Base-by-base conservation (phyloP, 2,113 vertebrate genomes). In the Tricholaema leucomelas region DNA sequence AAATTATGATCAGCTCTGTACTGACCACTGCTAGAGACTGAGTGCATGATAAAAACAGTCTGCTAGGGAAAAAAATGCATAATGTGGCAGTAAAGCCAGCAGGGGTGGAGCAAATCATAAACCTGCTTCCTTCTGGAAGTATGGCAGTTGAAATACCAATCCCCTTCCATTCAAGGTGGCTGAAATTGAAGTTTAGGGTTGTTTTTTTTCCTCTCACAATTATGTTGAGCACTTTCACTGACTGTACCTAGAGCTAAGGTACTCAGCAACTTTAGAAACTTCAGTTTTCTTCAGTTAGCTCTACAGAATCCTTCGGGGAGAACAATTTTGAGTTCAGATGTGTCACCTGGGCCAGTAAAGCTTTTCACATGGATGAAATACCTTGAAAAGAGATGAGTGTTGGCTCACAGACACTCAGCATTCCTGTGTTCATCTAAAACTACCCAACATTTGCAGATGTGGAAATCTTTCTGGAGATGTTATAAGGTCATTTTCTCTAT, bases 91-190 rank as follows among this genome's bases (percentile, higher is more conserved):
- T 81, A 63, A 87, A 94, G 70, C 23, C 76, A 91, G 74, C 63
- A 92, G 85, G 69, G 35, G 69, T 76, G 42, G 18, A 74, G 35
- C 59, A 95, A 78, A 91, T 90, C 76, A 83, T 86, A 93, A 96
- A 86, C 54, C 58, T 52, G 23, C 61, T 92, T 83, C 25, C 8
- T 90, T 89, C 74, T 73, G 54, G 81, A 79, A 74, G 28, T 30
- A 14, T 54, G 83, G 33, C 5, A 3, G 60, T 60, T 79, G 83
- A 92, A 69, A 46, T 88, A 13, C 31, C 13, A 31, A 58, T 61
- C 54, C 12, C 25, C 25, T 89, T 74, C 40, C 17, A 55, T 93
- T 81, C 86, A 50, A 67, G 24, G 71, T 60, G 15, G 10, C 59
- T 91, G 55, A 85, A 85, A 73, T 59, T 8, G 11, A 73, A 81